phyloP scores from a whole-genome alignment of 2,888 invertebrate species.

The Barypeithes pellucidus region DNA sequence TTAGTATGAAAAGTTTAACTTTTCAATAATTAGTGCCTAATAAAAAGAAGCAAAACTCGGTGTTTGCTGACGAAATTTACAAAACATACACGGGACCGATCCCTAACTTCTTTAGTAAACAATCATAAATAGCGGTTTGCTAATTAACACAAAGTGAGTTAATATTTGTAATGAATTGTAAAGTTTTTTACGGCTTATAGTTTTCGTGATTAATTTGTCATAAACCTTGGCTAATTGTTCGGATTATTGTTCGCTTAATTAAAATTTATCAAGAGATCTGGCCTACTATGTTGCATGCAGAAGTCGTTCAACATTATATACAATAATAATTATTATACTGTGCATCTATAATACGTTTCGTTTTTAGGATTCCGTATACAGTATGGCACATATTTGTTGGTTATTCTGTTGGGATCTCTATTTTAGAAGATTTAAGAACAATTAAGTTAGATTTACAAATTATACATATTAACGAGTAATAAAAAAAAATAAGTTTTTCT shows the following conservation, averaged over 20 bases:
- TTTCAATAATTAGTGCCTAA: too few relatives aligned
- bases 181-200: slow-evolving; percentile 49
- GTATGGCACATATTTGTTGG: too few relatives aligned
- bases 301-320: not conserved
- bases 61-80: slow-evolving; percentile 1
- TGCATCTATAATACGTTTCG: too few relatives aligned
- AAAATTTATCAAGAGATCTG: not conserved
- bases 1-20: too few relatives aligned
- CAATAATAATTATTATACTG: too few relatives aligned
- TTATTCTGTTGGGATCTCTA: too few relatives aligned
- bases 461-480: too few relatives aligned
- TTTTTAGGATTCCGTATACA: too few relatives aligned
- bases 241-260: slow-evolving; percentile 24
- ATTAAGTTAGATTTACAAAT: too few relatives aligned
- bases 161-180: slow-evolving; percentile 46
- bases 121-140: slow-evolving; percentile 22
- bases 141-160: slow-evolving; percentile 35
- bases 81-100: slow-evolving; percentile 10
- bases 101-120: slow-evolving; percentile 6
- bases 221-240: slow-evolving; percentile 42
- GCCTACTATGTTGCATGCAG: slow-evolving; percentile 10
- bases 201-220: slow-evolving; percentile 35
- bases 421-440: too few relatives aligned
- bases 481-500: too few relatives aligned
- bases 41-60: not conserved